phyloP scores from a whole-genome alignment of 2,888 invertebrate species.

The Amiota communis region DNA sequence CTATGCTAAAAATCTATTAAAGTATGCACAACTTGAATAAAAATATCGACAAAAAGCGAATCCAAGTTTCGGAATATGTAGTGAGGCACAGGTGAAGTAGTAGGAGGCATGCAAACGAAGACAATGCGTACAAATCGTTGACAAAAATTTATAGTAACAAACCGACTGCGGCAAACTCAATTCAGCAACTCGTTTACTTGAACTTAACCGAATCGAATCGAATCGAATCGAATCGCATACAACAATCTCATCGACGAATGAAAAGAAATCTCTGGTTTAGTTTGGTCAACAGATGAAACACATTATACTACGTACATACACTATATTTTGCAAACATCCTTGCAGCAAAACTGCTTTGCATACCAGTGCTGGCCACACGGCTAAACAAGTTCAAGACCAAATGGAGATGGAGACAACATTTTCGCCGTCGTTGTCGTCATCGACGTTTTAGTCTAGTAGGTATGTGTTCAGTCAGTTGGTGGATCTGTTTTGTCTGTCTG shows the following conservation, averaged over 20 bases:
- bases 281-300: no score
- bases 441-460: not conserved
- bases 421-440: not conserved
- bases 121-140: conserved; percentile 67
- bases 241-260: no score
- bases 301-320: no score
- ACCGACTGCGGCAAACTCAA: conserved; percentile 18
- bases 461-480: no score
- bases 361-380: conserved; percentile 49
- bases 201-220: not conserved
- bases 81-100: not conserved
- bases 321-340: conserved; percentile 48
- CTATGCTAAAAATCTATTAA: conserved; percentile 61
- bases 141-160: conserved; percentile 66
- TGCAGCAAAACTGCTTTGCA: conserved; percentile 66
- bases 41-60: conserved; percentile 14
- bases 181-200: conserved; percentile 19
- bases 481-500: no score
- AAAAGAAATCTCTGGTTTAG: no score
- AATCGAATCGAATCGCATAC: no score
- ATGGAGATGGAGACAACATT: not conserved
- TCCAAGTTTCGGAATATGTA: not conserved
- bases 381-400: conserved; percentile 27
- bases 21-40: conserved; percentile 36
- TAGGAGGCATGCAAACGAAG: conserved; percentile 30